These are phyloP conservation scores for Myiotriccus ornatus DNA, from an alignment of 2,797 vertebrate species.

Conservation along the genomic window DNA sequence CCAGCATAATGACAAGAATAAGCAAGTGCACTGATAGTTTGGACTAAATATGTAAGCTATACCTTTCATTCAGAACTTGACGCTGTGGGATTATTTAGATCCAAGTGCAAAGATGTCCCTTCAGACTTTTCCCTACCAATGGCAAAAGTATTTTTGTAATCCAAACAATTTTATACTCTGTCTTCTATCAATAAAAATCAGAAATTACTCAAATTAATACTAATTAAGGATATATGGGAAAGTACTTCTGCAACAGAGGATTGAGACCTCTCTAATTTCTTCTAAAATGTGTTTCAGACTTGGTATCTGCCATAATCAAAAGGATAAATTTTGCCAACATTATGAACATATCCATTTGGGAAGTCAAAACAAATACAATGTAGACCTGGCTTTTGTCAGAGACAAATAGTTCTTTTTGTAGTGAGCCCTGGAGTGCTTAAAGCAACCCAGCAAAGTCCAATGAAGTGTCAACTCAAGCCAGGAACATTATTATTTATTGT, in stretches of 20 bases:
- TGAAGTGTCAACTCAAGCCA: slow-evolving; percentile 74
- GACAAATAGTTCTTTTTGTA: slow-evolving; percentile 81
- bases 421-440: slow-evolving; percentile 77
- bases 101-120: background rate
- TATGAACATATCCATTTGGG: slow-evolving; percentile 68
- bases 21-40: background rate
- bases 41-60: background rate
- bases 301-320: slow-evolving; percentile 55
- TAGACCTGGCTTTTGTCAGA: slow-evolving; percentile 76
- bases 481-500: slow-evolving; percentile 77
- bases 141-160: slow-evolving; percentile 36
- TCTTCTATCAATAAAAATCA: slow-evolving; percentile 27
- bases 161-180: slow-evolving; percentile 26
- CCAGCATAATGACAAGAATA: slow-evolving; percentile 42
- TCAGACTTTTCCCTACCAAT: slow-evolving; percentile 12
- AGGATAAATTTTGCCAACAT: slow-evolving; percentile 69
- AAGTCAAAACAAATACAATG: slow-evolving; percentile 73
- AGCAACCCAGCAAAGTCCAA: slow-evolving; percentile 72
- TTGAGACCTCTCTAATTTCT: slow-evolving; percentile 46
- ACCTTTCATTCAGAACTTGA: slow-evolving; percentile 15
- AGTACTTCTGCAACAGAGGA: background rate
- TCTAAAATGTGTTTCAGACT: slow-evolving; percentile 50
- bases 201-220: slow-evolving; percentile 7
- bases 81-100: background rate
- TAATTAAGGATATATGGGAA: background rate